Evolutionary conservation across 2,888 invertebrate species (phyloP), one percentile per base, ranked within the genome.

Genomic region (Agrotis segetum): DNA sequence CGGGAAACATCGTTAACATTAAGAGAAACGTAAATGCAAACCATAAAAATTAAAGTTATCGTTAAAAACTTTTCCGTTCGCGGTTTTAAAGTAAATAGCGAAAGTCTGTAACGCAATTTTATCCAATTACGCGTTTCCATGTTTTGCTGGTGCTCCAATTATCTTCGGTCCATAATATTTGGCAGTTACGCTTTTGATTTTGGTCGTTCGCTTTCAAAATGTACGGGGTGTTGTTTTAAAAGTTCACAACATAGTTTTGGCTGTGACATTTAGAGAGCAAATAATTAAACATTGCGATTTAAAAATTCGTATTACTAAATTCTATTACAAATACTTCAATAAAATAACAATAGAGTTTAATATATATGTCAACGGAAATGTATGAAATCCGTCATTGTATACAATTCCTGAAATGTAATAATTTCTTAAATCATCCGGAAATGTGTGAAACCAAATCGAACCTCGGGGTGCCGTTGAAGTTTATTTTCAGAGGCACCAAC

Each of bases 131-230:
- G 73, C 63, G 72, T 81, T 74, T 60, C 75, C 75, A 78, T 72
- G 71, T 77, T 64, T 40, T 65, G 61, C 53, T 47, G 84, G 67
- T 53, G 52, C 11, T 75, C 61, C 52, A 61, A 81, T 85, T 85
- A 73, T 70, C 19, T 67, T 16, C 82, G 75, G 62, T 68, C 70
- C 49, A 71, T 83, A 85, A 83, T 81, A 81, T 78, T 85, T 66
- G 64, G 65, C 47, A 64, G 84, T 62, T 74, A 84, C 84, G 85
- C 81, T 85, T 84, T 84, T 84, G 68, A 78, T 85, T 83, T 81
- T 81, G 66, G 71, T 62, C 34, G 56, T 84, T 70, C 74, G 34
- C 84, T 84, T 85, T 84, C 84, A 44, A 83, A 85, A 75, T 66
- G 60, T 81, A 66, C 17, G 7, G 74, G 74, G 0, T 82, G 82